phyloP scores from a whole-genome alignment of 2,797 vertebrate genomes.

The Limnodromus scolopaceus region DNA sequence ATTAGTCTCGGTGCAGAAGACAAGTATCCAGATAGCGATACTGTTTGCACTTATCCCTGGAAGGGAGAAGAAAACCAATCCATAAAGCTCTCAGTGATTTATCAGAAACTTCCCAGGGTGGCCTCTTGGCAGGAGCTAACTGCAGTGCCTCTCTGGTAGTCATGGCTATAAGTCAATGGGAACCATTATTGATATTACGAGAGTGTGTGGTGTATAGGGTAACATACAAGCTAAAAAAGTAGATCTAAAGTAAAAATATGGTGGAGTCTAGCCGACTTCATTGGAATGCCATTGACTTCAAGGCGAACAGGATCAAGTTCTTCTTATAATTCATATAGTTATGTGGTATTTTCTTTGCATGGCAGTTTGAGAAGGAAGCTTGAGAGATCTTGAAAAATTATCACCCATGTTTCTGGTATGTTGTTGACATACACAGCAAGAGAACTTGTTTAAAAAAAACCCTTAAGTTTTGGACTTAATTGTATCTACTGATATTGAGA shows the following conservation, averaged over 20 bases:
- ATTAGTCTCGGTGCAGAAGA: neutral
- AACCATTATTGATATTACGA: neutral
- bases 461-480: neutral
- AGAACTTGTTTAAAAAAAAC: neutral
- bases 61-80: neutral
- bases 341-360: accelerated
- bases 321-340: neutral
- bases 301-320: neutral
- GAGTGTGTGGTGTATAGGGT: accelerated
- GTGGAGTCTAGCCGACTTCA: neutral
- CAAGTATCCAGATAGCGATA: neutral
- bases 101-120: neutral
- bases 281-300: neutral
- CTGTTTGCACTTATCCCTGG: neutral
- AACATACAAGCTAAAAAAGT: neutral
- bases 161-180: neutral
- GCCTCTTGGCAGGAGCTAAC: conserved; percentile 7
- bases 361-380: neutral
- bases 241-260: neutral
- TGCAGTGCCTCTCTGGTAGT: neutral
- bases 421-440: neutral
- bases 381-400: neutral
- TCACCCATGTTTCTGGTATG: neutral
- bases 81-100: neutral
- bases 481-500: neutral